These are phyloP conservation scores for Neostethus bicornis DNA, from an alignment of 2,797 vertebrate species.

Conservation along the genomic window DNA sequence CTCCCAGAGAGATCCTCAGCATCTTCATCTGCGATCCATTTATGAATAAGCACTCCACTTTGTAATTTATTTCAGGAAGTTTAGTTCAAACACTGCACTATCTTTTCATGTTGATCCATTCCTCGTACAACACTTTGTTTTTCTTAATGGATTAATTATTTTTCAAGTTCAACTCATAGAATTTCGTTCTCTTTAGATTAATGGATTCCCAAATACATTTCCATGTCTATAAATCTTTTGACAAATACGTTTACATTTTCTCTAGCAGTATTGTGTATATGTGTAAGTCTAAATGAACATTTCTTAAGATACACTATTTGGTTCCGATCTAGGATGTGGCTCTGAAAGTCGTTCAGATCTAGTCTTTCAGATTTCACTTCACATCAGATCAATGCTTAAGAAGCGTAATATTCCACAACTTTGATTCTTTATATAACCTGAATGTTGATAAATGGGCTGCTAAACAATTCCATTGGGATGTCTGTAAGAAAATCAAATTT, in stretches of 20 bases:
- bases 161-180: neutral
- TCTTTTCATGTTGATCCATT: neutral
- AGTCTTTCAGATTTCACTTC: constrained; percentile 6
- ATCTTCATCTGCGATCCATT: constrained; percentile 19
- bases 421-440: constrained; percentile 25
- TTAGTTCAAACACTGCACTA: constrained; percentile 14
- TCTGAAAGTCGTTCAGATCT: neutral
- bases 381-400: constrained; percentile 25
- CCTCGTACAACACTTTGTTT: neutral
- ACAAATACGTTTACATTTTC: neutral
- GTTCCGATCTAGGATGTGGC: neutral
- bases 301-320: neutral
- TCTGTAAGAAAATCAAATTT: neutral
- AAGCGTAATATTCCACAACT: too few species aligned
- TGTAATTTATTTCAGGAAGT: constrained; percentile 41
- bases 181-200: neutral
- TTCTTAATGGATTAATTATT: neutral
- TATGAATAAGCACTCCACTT: constrained; percentile 32
- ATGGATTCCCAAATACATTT: neutral
- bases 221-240: neutral
- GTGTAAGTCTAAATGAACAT: constrained; percentile 3
- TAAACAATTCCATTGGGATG: constrained; percentile 28
- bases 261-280: neutral
- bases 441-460: constrained; percentile 27
- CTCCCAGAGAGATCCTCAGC: too few species aligned